Conservation (phyloP, 2,888 invertebrate species). For the Icerya purchasi region DNA sequence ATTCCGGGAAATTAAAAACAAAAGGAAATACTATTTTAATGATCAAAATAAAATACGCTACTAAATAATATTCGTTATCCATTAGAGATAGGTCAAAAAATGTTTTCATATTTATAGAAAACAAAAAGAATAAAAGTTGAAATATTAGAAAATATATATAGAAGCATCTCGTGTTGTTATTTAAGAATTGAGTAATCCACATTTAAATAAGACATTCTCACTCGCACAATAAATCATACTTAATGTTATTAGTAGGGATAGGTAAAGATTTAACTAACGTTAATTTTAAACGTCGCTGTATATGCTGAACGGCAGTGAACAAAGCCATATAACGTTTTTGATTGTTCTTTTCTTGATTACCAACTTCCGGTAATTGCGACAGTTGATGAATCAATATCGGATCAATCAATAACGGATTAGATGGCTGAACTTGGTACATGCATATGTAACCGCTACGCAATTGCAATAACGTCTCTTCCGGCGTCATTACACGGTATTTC, state of each 20-base stretch:
- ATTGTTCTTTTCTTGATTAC: slow-evolving; percentile 18
- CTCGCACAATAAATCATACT: background rate
- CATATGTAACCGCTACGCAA: slow-evolving; percentile 37
- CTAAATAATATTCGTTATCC: no score
- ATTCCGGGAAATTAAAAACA: no score
- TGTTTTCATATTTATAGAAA: no score
- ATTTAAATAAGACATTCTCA: no score
- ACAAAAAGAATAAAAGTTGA: no score
- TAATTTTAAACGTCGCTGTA: slow-evolving; percentile 12
- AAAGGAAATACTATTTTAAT: no score
- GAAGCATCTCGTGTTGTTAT: no score
- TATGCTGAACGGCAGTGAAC: slow-evolving; percentile 11
- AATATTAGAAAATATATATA: no score
- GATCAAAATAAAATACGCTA: no score
- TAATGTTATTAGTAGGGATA: background rate
- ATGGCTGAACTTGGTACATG: slow-evolving; percentile 56
- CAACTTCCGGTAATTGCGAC: slow-evolving; percentile 25
- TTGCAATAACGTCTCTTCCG: slow-evolving; percentile 11
- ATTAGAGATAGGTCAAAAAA: no score
- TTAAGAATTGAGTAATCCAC: no score
- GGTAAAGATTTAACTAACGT: slow-evolving; percentile 8
- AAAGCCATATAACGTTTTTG: slow-evolving; percentile 12
- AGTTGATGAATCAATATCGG: slow-evolving; percentile 23
- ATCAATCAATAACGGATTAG: slow-evolving; percentile 32
- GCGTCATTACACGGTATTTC: slow-evolving; percentile 12